phyloP scores from a whole-genome alignment of 2,113 vertebrate species.

The Prionailurus viverrinus region DNA sequence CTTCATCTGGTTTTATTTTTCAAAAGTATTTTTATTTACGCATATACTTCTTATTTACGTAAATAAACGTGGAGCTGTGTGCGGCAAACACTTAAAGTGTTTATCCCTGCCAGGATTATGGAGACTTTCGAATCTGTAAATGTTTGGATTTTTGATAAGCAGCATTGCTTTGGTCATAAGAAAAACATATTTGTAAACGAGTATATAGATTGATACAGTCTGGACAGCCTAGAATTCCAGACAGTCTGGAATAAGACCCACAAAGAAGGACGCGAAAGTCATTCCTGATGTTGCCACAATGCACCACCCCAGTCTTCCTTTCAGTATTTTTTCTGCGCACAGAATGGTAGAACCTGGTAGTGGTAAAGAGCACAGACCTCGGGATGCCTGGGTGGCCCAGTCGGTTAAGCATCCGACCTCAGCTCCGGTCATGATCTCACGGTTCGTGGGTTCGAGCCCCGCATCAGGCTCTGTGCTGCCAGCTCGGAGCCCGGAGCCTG shows the following conservation, averaged over 20 bases:
- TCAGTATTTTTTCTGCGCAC: background rate
- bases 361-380: background rate
- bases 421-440: too few species aligned
- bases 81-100: background rate
- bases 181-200: background rate
- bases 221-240: too few species aligned
- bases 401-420: too few species aligned
- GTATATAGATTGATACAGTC: background rate
- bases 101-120: background rate
- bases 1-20: background rate
- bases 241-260: background rate
- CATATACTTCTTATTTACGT: background rate
- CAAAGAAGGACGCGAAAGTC: too few species aligned
- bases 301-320: background rate
- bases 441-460: too few species aligned
- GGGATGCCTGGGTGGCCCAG: too few species aligned
- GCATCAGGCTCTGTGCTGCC: too few species aligned
- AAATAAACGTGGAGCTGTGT: background rate
- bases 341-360: background rate
- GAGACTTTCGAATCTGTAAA: background rate
- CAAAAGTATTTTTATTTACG: background rate
- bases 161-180: background rate
- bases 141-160: background rate
- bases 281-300: background rate
- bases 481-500: too few species aligned